Percentiles rank a stretch among this genome's conserved stretches.
These are phyloP conservation scores for Emydoidea blandingii DNA, from an alignment of 2,797 vertebrate species.

Conservation along the genomic window DNA sequence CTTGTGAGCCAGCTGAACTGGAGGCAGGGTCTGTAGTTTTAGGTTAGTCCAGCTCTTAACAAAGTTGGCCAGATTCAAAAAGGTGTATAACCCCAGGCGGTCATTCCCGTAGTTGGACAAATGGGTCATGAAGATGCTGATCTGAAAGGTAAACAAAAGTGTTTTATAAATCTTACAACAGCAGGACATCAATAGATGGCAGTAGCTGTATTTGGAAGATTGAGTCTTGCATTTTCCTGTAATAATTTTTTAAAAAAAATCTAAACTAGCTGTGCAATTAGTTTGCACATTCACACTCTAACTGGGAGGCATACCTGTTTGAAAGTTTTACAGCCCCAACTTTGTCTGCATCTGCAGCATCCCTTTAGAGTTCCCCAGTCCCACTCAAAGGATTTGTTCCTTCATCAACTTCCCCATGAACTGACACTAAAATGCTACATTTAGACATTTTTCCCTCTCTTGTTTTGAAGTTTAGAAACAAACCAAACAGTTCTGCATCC, in stretches of 20 bases:
- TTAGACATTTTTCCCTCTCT: neutral
- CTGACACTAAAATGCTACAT: neutral
- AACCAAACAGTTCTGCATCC: neutral
- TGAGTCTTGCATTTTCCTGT: neutral
- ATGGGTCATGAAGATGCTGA: conserved; percentile 99
- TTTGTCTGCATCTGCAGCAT: fast-evolving
- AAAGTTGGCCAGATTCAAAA: conserved; percentile 93
- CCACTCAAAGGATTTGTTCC: neutral
- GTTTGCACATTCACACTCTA: neutral
- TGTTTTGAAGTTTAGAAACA: neutral
- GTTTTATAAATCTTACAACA: neutral
- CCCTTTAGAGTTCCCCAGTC: neutral
- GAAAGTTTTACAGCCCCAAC: neutral
- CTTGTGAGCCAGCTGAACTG: conserved; percentile 91
- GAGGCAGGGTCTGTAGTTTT: conserved; percentile 90
- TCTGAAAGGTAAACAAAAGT: conserved; percentile 81
- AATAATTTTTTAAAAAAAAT: neutral
- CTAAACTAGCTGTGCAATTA: neutral
- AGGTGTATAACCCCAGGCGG: conserved; percentile 95
- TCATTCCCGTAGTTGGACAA: conserved; percentile 98
- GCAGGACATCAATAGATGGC: neutral
- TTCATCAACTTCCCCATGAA: neutral
- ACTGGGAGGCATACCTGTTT: neutral
- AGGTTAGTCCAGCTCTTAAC: conserved; percentile 93
- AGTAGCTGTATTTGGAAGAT: neutral